phyloP scores from a whole-genome alignment of 2,113 vertebrate genomes.

The Agapornis roseicollis region DNA sequence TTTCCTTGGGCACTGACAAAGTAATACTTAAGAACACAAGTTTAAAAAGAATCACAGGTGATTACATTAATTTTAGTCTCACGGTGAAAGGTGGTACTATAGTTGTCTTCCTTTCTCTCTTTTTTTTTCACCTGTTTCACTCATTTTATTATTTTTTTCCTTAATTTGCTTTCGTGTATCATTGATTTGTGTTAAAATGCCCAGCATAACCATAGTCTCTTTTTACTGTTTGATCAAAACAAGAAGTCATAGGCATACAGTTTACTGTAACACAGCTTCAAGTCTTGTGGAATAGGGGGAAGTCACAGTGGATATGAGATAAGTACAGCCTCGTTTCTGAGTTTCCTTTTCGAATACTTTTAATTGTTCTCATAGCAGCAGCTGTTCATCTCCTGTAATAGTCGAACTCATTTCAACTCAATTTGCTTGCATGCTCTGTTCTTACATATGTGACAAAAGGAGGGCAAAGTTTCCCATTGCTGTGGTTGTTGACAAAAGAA shows the following conservation, averaged over 20 bases:
- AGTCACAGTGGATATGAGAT: not conserved
- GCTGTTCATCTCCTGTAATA: not conserved
- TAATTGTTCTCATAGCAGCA: not conserved
- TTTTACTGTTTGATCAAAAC: not conserved
- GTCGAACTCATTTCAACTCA: not conserved
- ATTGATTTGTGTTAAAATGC: not conserved
- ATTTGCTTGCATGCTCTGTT: not conserved
- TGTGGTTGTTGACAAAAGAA: conserved; percentile 13
- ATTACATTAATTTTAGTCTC: not conserved
- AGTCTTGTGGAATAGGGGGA: not conserved
- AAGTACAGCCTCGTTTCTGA: not conserved
- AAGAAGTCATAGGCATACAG: not conserved
- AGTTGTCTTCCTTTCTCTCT: not conserved
- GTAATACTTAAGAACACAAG: not conserved
- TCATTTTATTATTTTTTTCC: not conserved
- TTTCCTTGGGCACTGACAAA: not conserved
- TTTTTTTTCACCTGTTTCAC: not conserved
- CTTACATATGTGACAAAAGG: not conserved
- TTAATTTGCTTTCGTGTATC: not conserved
- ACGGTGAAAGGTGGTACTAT: not conserved
- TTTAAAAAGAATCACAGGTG: not conserved
- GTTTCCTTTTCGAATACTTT: not conserved
- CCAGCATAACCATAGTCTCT: not conserved
- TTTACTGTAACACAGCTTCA: not conserved
- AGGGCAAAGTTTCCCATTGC: not conserved